Evolutionary conservation across 1,140 invertebrate genomes (phyloP).

Genomic region (Drosophila murphyi): DNA sequence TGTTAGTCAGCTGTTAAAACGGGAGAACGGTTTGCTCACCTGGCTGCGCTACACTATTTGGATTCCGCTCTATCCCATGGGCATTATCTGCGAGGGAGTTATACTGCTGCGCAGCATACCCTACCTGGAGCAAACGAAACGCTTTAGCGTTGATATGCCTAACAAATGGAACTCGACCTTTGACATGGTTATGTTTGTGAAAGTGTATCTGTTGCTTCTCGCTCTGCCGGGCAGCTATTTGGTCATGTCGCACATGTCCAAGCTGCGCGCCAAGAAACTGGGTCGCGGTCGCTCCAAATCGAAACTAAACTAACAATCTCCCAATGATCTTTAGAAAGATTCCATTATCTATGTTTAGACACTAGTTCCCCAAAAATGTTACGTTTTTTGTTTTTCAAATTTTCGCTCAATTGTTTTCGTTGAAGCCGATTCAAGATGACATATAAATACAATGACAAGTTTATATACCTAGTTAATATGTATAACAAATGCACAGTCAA

Average conservation of each 20-base stretch:
- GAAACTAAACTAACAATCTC: constrained; percentile 27
- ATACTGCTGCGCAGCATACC: constrained; percentile 93
- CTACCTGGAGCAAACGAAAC: constrained; percentile 94
- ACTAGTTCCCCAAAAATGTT: constrained; percentile 3
- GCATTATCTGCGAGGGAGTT: constrained; percentile 94
- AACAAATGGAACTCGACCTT: constrained; percentile 95
- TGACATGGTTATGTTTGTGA: constrained; percentile 92
- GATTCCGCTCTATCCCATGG: constrained; percentile 96
- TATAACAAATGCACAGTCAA: constrained; percentile 19
- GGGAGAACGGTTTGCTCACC: constrained; percentile 91
- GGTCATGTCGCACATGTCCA: constrained; percentile 93
- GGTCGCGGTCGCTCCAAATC: constrained; percentile 65
- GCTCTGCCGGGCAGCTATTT: constrained; percentile 90
- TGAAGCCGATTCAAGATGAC: not conserved
- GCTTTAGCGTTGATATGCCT: constrained; percentile 91
- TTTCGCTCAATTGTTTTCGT: not conserved
- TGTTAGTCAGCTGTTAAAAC: constrained; percentile 91
- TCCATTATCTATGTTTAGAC: not conserved
- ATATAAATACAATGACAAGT: not conserved
- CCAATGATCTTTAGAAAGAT: not conserved
- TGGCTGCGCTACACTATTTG: constrained; percentile 97
- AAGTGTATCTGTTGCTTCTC: constrained; percentile 91
- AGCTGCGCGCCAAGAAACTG: constrained; percentile 87
- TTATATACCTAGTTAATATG: not conserved
- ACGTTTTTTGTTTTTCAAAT: constrained; percentile 1